phyloP scores from a whole-genome alignment of 2,113 vertebrate genomes.

The Litocranius walleri region DNA sequence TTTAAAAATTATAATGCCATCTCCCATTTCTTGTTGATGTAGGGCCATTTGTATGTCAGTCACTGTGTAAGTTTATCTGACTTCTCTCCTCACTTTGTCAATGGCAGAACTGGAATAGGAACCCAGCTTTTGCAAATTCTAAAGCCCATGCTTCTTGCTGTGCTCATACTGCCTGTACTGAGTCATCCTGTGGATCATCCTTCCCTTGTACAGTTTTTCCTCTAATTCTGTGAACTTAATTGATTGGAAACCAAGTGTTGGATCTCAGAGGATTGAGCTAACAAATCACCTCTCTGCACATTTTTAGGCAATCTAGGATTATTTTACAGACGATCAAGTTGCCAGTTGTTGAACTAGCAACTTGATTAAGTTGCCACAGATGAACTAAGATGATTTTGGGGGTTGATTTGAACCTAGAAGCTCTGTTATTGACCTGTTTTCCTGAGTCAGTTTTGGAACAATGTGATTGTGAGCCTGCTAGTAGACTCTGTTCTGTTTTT shows the following conservation, averaged over 20 bases:
- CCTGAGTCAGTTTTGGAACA: not conserved
- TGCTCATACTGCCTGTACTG: accelerated
- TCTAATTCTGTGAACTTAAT: not conserved
- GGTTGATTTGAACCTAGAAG: not conserved
- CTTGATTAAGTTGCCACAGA: not conserved
- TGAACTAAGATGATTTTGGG: not conserved
- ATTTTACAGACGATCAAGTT: not conserved
- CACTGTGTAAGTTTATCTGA: not conserved
- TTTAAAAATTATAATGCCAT: not conserved
- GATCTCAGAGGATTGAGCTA: not conserved
- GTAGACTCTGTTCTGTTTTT: not conserved
- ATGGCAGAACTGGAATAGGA: not conserved
- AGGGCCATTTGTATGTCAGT: not conserved
- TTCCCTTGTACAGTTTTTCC: not conserved
- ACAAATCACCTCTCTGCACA: not conserved
- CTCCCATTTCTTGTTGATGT: not conserved
- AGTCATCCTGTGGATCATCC: accelerated
- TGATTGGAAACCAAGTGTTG: not conserved
- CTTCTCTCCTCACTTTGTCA: not conserved
- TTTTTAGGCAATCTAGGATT: not conserved
- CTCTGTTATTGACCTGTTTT: not conserved
- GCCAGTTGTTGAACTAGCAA: not conserved
- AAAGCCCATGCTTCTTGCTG: accelerated
- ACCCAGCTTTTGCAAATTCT: accelerated
- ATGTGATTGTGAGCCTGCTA: not conserved